A percentile compares a stretch with the other conserved stretches of the same genome.
Conservation (phyloP, 2,113 vertebrate species). For the Sturnira hondurensis region DNA sequence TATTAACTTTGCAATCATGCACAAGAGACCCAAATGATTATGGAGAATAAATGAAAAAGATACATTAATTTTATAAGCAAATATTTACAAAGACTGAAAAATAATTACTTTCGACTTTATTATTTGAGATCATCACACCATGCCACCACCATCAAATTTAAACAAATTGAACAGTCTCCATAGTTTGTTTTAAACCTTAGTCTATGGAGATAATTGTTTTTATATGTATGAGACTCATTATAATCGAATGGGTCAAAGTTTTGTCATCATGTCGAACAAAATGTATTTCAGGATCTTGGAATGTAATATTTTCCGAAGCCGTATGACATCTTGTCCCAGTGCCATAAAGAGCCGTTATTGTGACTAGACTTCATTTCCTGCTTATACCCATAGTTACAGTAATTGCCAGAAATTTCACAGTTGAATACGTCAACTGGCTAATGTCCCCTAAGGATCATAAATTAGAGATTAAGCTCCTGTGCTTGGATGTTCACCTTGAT, state of each 20-base stretch:
- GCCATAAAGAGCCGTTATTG: neutral
- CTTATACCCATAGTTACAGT: neutral
- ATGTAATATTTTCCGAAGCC: neutral
- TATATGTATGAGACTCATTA: neutral
- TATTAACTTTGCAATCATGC: neutral
- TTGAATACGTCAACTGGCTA: neutral
- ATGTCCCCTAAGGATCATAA: neutral
- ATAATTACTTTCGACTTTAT: neutral
- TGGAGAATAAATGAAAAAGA: neutral
- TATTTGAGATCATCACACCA: neutral
- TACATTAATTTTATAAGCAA: neutral
- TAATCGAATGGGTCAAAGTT: neutral
- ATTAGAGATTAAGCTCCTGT: neutral
- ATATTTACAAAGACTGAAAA: neutral
- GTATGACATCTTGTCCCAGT: no score
- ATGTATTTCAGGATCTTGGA: neutral
- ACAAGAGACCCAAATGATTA: neutral
- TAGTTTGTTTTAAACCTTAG: neutral
- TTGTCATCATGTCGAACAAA: neutral
- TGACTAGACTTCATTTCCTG: neutral
- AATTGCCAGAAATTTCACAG: neutral
- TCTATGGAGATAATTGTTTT: neutral
- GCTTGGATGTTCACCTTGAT: neutral
- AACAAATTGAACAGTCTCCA: neutral
- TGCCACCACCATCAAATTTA: neutral